A percentile compares a stretch with the other conserved stretches of the same genome.
Evolutionary conservation across 2,888 invertebrate genomes (phyloP).

Genomic region (Mycalesis mineus): DNA sequence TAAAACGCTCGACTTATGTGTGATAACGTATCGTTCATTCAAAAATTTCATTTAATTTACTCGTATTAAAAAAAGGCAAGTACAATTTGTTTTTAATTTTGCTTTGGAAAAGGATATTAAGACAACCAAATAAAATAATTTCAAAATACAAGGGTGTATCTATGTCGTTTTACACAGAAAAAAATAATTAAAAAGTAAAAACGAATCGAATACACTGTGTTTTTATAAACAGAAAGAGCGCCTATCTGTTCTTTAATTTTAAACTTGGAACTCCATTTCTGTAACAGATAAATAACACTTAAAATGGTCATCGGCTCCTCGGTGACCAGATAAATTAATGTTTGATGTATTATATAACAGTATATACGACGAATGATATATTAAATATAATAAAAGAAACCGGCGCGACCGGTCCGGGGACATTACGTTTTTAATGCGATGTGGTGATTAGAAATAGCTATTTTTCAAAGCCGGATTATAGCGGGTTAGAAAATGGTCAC

Average conservation of each 20-base stretch:
- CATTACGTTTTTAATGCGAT: slow-evolving; percentile 60
- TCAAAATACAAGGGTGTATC: too few relatives aligned
- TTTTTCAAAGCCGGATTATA: slow-evolving; percentile 53
- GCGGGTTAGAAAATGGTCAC: slow-evolving; percentile 37
- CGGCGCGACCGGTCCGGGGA: slow-evolving; percentile 49
- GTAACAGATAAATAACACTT: slow-evolving; percentile 46
- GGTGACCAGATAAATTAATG: slow-evolving; percentile 66
- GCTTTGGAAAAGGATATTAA: too few relatives aligned
- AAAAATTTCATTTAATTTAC: neutral
- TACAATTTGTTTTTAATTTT: too few relatives aligned
- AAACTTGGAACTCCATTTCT: slow-evolving; percentile 41
- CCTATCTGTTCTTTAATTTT: slow-evolving; percentile 24
- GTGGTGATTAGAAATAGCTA: slow-evolving; percentile 61
- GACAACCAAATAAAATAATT: too few relatives aligned
- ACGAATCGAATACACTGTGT: slow-evolving; percentile 5
- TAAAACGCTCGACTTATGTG: slow-evolving; percentile 8
- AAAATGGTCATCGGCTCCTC: slow-evolving; percentile 54
- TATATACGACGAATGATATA: slow-evolving; percentile 63
- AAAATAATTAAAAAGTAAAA: slow-evolving; percentile 5
- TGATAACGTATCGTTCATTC: slow-evolving; percentile 21
- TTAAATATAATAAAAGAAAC: slow-evolving; percentile 54
- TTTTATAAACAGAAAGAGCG: slow-evolving; percentile 6
- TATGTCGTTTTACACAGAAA: neutral
- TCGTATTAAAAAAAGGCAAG: too few relatives aligned
- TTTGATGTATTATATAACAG: slow-evolving; percentile 65